These are phyloP conservation scores for Embiotoca jacksoni DNA, from an alignment of 2,113 vertebrate genomes.

Conservation along the genomic window DNA sequence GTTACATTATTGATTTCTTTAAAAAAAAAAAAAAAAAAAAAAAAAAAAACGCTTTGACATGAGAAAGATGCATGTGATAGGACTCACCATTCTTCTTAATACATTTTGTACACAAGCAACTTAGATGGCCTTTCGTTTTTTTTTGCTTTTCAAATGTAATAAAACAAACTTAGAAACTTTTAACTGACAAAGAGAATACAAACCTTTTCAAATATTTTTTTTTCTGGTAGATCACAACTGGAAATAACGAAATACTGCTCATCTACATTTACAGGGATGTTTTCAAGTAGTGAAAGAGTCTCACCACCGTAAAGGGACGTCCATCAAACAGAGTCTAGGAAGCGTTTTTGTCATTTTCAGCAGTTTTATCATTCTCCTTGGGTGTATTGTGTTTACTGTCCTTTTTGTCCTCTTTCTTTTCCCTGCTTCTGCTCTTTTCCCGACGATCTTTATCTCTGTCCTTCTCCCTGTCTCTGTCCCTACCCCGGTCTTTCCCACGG, in stretches of 20 bases:
- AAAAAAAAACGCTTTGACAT: conserved; percentile 62
- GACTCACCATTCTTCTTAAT: conserved; percentile 29
- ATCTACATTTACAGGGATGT: conserved; percentile 57
- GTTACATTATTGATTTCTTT: conserved; percentile 60
- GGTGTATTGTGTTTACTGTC: conserved; percentile 84
- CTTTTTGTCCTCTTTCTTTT: conserved; percentile 86
- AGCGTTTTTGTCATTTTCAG: conserved; percentile 74
- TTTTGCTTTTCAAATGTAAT: conserved; percentile 42
- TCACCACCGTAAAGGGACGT: conserved; percentile 32
- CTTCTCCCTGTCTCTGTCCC: conserved; percentile 71
- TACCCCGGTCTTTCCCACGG: conserved; percentile 79
- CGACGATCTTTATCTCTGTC: conserved; percentile 80
- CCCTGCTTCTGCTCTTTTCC: conserved; percentile 85
- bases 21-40: conserved; percentile 52
- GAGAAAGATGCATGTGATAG: conserved; percentile 54
- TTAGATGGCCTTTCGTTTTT: conserved; percentile 45
- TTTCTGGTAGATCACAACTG: conserved; percentile 45
- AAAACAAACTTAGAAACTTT: conserved; percentile 64
- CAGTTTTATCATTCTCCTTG: conserved; percentile 83
- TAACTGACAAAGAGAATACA: conserved; percentile 60
- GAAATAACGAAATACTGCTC: conserved; percentile 67
- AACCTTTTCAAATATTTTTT: conserved; percentile 58
- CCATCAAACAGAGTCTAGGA: conserved; percentile 67
- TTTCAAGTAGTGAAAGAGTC: conserved; percentile 30
- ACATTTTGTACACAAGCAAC: conserved; percentile 51